Evolutionary conservation across 1,140 invertebrate species (phyloP).

Genomic region (Panonychus citri): DNA sequence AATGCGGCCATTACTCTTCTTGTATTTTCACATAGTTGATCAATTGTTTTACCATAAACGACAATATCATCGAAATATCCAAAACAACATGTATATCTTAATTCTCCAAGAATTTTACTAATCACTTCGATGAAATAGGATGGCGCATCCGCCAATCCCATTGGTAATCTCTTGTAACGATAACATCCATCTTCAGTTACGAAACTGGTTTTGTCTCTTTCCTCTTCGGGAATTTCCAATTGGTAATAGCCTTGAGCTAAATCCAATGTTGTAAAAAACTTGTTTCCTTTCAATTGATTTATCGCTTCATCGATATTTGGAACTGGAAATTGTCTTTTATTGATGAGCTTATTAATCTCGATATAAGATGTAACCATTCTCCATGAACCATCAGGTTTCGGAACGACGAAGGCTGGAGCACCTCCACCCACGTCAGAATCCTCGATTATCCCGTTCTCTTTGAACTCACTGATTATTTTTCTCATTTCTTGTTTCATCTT

Average conservation of each 20-base stretch:
- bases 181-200: conserved; percentile 4
- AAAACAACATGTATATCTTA: conserved; percentile 4
- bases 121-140: conserved; percentile 21
- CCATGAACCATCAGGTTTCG: background rate
- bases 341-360: background rate
- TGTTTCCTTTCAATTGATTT: conserved; percentile 11
- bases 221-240: conserved; percentile 15
- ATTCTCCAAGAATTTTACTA: background rate
- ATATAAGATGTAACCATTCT: conserved; percentile 1
- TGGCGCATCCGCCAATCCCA: conserved; percentile 22
- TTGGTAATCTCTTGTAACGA: conserved; percentile 19
- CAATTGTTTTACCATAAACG: too few relatives aligned
- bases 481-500: background rate
- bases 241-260: conserved; percentile 21
- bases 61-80: conserved; percentile 21
- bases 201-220: conserved; percentile 15
- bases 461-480: background rate
- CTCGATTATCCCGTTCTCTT: background rate
- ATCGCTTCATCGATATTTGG: conserved; percentile 11
- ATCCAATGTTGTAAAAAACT: conserved; percentile 16
- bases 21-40: too few relatives aligned
- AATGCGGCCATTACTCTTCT: too few relatives aligned
- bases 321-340: conserved; percentile 10
- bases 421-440: background rate
- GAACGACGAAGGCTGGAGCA: background rate